phyloP scores from a whole-genome alignment of 2,113 vertebrate species.

The Plestiodon gilberti region DNA sequence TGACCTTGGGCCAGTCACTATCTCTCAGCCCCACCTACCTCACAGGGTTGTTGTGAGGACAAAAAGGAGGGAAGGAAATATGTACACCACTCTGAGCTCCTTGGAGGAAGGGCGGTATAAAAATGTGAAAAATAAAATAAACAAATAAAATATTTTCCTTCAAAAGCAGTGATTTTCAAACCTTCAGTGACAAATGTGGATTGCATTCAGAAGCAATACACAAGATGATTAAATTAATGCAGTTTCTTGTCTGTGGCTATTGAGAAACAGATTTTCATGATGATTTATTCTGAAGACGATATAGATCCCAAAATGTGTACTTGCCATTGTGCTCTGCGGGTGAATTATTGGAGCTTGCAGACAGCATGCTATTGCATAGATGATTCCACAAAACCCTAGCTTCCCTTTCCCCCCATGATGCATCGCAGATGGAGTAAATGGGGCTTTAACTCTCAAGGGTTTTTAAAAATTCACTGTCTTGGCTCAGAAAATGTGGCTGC shows the following conservation, averaged over 20 bases:
- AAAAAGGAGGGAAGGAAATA: too few relatives aligned
- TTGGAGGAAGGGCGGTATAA: too few relatives aligned
- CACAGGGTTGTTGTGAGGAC: too few relatives aligned
- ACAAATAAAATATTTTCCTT: background rate
- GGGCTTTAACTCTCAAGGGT: slow-evolving; percentile 74
- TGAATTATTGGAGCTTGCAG: slow-evolving; percentile 10
- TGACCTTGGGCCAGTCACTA: too few relatives aligned
- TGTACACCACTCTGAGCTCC: too few relatives aligned
- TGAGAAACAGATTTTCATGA: slow-evolving; percentile 24
- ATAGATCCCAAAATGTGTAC: slow-evolving; percentile 6
- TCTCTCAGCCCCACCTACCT: too few relatives aligned
- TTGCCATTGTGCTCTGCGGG: slow-evolving; percentile 8
- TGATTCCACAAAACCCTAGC: slow-evolving; percentile 61
- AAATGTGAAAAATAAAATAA: too few relatives aligned
- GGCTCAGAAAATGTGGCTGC: slow-evolving; percentile 68
- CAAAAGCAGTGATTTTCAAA: background rate
- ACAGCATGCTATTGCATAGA: slow-evolving; percentile 63
- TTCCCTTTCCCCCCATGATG: slow-evolving; percentile 42
- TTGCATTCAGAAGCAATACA: background rate
- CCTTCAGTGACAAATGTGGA: background rate
- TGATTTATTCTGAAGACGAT: slow-evolving; percentile 48
- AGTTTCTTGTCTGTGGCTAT: slow-evolving; percentile 2
- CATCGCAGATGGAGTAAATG: slow-evolving; percentile 82
- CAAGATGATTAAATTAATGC: background rate
- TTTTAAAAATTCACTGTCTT: slow-evolving; percentile 74